Evolutionary conservation across 2,888 invertebrate genomes (phyloP), one percentile per base, ranked within the genome.

Genomic region (Rhyacophila evoluta): DNA sequence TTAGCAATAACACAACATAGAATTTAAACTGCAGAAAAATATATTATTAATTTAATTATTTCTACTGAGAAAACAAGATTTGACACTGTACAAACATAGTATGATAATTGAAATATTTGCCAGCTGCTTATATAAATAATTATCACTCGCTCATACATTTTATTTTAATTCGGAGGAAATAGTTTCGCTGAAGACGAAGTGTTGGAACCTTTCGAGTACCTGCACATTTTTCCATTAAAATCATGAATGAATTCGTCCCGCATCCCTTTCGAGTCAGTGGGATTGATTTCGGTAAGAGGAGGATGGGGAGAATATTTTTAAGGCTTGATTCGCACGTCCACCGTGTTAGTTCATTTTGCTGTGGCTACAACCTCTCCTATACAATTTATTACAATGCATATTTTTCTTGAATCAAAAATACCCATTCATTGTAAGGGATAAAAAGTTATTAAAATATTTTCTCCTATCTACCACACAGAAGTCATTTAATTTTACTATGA

Each of bases 311-410:
- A 74, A 75, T 74, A 78, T 78, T 73, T 69, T 8, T 73, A 25
- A 69, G 73, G 73, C 36, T 78, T 73, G 79, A 55, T 79, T 79
- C 79, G 79, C 79, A 79, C 79, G 79, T 75, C 75, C 37, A 37
- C 27, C 75, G 69, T 38, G 73, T 79, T 79, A 79, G 78, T 10
- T 11, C 38, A 19, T 27, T 75, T 39, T 72, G 70, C 75, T 70
- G 75, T 36, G 37, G 77, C 19, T 19, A 55, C 55, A 69, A 15
- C 25, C 69, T 15, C 12, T 71, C 12, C 70, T 10, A 70, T 72
- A 72, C 11, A 37, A 72, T 72, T 72, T 33, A 72, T 33, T 74
- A 78, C 78, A 55, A 39, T n/a, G 78, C 78, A 78, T 69, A 29
- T 78, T 78, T 74, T 41, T 8, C 55, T 55, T 55, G 55, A 55